phyloP scores from a whole-genome alignment of 1,140 invertebrate species.

The Apis laboriosa region DNA sequence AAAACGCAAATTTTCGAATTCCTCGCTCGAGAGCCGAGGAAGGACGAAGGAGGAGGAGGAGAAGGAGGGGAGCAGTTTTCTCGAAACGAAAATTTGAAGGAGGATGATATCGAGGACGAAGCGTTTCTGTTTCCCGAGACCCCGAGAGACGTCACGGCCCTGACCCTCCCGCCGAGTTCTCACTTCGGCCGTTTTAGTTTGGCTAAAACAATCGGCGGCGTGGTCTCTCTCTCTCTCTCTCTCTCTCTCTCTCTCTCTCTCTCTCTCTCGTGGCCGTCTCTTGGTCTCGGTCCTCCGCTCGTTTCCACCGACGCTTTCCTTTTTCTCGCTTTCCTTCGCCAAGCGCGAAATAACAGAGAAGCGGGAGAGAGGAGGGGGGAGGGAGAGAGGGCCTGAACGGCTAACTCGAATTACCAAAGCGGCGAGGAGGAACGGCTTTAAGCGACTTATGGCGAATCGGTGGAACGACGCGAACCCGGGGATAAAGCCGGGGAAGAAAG shows the following conservation, averaged over 20 bases:
- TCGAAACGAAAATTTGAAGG: neutral
- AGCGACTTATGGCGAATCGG: conserved; percentile 59
- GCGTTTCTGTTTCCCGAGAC: conserved; percentile 5
- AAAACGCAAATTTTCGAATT: neutral
- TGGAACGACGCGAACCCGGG: conserved; percentile 7
- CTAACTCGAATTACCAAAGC: conserved; percentile 77
- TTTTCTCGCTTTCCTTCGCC: conserved; percentile 74
- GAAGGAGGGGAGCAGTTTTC: no score
- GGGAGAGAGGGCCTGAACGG: conserved; percentile 64
- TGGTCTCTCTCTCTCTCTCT: no score
- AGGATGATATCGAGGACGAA: neutral
- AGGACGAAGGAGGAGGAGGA: neutral
- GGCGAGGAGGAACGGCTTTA: conserved; percentile 72
- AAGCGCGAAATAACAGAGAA: conserved; percentile 77
- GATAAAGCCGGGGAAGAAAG: conserved; percentile 61
- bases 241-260: no score
- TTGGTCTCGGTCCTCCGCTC: conserved; percentile 57
- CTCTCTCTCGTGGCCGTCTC: conserved; percentile 52
- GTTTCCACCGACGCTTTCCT: conserved; percentile 58
- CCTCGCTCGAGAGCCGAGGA: no score
- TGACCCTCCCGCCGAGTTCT: conserved; percentile 43
- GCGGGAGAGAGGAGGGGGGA: conserved; percentile 36
- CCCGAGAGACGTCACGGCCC: conserved; percentile 46
- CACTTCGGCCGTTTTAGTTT: conserved; percentile 69
- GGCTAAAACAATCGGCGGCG: conserved; percentile 75